Conservation (phyloP, 2,113 vertebrate genomes). For the Agapornis roseicollis region DNA sequence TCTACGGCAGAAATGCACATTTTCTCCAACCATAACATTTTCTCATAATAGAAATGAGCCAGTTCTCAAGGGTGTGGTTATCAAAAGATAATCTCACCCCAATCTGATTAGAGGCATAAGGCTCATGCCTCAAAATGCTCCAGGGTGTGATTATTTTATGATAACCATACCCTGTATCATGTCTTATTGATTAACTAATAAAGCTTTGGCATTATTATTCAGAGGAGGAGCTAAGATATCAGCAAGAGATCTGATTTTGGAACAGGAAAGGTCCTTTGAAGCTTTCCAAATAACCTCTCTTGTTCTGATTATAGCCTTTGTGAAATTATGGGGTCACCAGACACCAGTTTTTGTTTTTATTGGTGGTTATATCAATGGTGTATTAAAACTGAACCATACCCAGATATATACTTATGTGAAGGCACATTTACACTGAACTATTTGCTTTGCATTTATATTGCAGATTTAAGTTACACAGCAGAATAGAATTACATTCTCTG, state of each 20-base stretch:
- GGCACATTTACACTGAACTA: neutral
- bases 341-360: neutral
- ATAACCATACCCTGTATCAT: conserved; percentile 68
- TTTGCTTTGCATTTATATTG: neutral
- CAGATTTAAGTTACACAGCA: neutral
- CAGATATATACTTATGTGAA: neutral
- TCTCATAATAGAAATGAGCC: conserved; percentile 70
- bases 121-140: conserved; percentile 67
- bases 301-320: neutral
- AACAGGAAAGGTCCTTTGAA: conserved; percentile 14
- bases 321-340: neutral
- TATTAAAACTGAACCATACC: neutral
- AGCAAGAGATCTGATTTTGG: conserved; percentile 12
- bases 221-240: conserved; percentile 45
- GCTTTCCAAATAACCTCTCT: neutral
- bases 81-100: conserved; percentile 71
- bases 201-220: conserved; percentile 61
- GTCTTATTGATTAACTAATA: conserved; percentile 77
- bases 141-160: conserved; percentile 70
- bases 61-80: conserved; percentile 68
- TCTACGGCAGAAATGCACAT: conserved; percentile 54
- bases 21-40: conserved; percentile 61
- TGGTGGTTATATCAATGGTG: neutral
- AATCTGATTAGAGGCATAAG: conserved; percentile 70
- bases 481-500: neutral